Percentiles rank a stretch among this genome's conserved stretches.
phyloP scores from a whole-genome alignment of 2,888 invertebrate species.

The Erynnis tages region DNA sequence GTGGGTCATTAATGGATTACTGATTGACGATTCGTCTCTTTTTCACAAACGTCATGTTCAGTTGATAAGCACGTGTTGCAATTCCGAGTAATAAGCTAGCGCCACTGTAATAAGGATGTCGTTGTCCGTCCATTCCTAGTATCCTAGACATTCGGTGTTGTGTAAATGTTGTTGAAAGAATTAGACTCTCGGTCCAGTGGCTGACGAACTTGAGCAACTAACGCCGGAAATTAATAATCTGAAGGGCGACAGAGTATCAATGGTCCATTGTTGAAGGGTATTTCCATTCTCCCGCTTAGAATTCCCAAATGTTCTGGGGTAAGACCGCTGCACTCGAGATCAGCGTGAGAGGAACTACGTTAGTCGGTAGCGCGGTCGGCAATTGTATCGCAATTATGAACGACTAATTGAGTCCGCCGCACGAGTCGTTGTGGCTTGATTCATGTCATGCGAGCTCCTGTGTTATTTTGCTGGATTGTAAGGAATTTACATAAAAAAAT shows the following conservation, averaged over 20 bases:
- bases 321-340: not conserved
- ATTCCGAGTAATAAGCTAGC: slow-evolving; percentile 16
- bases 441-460: slow-evolving; percentile 6
- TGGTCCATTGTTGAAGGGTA: too few species aligned
- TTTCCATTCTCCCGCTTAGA: not conserved
- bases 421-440: slow-evolving; percentile 28
- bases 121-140: slow-evolving; percentile 29
- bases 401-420: slow-evolving; percentile 34
- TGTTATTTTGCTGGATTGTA: not conserved
- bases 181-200: too few species aligned
- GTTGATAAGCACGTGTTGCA: too few species aligned
- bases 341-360: not conserved
- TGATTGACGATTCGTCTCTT: too few species aligned
- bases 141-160: too few species aligned
- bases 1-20: too few species aligned
- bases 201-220: too few species aligned
- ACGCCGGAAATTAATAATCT: too few species aligned
- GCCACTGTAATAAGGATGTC: slow-evolving; percentile 38
- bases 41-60: too few species aligned
- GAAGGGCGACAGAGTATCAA: too few species aligned
- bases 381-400: slow-evolving; percentile 34
- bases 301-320: not conserved
- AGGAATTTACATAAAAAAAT: too few species aligned
- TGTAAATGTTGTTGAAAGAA: too few species aligned
- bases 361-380: slow-evolving; percentile 24